These are phyloP conservation scores for Octodonta nipae DNA, from an alignment of 2,888 invertebrate genomes.

Conservation along the genomic window DNA sequence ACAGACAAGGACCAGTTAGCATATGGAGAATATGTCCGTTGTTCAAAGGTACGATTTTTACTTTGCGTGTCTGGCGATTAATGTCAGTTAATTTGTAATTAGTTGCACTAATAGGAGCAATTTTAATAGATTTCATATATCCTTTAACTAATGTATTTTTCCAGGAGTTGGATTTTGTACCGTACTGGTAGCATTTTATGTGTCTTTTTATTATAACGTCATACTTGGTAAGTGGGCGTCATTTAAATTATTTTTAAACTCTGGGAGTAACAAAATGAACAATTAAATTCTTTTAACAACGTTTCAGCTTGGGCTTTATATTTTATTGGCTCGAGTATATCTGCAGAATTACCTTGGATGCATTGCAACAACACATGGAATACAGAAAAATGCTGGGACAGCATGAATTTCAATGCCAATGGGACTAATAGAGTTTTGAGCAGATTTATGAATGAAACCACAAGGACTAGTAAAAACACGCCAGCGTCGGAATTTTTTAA, in stretches of 20 bases:
- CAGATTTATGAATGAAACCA: conserved; percentile 29
- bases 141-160: too few relatives aligned
- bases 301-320: conserved; percentile 57
- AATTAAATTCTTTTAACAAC: neutral
- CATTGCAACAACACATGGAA: conserved; percentile 74
- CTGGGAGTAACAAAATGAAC: conserved; percentile 1
- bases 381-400: conserved; percentile 56
- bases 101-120: too few relatives aligned
- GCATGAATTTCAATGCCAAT: conserved; percentile 18
- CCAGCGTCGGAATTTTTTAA: conserved; percentile 69
- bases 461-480: conserved; percentile 43
- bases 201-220: conserved; percentile 73
- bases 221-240: conserved; percentile 49
- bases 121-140: too few relatives aligned
- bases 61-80: too few relatives aligned
- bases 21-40: conserved; percentile 74
- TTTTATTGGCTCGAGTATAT: conserved; percentile 59
- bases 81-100: too few relatives aligned
- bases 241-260: neutral
- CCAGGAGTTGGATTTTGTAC: conserved; percentile 68
- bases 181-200: conserved; percentile 65
- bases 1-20: conserved; percentile 61
- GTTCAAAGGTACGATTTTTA: conserved; percentile 76
- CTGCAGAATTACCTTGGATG: conserved; percentile 63
- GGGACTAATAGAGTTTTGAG: conserved; percentile 22